A percentile compares a stretch with the other conserved stretches of the same genome.
These are phyloP conservation scores for Peromyscus californicus DNA, from an alignment of 2,113 vertebrate genomes.

Conservation along the genomic window DNA sequence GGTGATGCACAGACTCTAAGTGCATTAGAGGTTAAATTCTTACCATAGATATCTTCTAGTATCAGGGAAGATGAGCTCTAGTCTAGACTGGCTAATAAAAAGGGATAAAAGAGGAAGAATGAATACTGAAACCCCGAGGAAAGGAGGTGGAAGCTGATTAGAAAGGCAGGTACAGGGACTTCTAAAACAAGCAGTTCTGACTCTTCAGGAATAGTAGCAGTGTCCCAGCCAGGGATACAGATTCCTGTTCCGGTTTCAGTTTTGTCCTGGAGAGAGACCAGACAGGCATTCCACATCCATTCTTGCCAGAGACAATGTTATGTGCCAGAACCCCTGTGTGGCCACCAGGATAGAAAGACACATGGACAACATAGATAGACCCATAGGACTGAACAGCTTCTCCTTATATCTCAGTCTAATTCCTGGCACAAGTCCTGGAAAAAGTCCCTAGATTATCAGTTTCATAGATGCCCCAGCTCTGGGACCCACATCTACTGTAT, in stretches of 20 bases:
- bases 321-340: neutral
- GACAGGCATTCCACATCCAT: neutral
- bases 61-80: constrained; percentile 33
- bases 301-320: neutral
- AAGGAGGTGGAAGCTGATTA: no score
- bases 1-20: neutral
- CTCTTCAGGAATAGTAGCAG: neutral
- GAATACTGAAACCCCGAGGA: neutral
- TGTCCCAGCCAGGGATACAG: neutral
- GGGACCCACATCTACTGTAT: neutral
- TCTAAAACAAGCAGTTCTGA: neutral
- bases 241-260: neutral
- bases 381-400: neutral
- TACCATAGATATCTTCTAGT: neutral
- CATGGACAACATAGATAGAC: neutral
- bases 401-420: neutral
- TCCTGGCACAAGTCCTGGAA: neutral
- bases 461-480: rapidly evolving
- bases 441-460: neutral
- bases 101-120: neutral
- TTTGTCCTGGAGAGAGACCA: neutral
- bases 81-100: neutral
- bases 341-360: neutral
- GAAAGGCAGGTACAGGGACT: no score
- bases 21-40: neutral